phyloP scores from a whole-genome alignment of 2,113 vertebrate genomes.

The Peromyscus maniculatus region DNA sequence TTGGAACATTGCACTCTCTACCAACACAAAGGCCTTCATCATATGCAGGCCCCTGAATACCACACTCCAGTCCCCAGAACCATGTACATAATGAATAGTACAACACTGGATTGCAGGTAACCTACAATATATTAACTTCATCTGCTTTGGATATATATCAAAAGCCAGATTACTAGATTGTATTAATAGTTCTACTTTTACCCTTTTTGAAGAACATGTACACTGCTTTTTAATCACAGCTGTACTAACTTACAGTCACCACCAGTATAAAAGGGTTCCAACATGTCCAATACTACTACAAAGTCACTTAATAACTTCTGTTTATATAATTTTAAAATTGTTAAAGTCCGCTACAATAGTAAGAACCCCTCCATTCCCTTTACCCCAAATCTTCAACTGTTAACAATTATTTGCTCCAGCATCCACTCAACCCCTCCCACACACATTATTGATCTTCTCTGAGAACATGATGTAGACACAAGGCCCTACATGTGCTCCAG shows the following conservation, averaged over 20 bases:
- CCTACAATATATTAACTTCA: background rate
- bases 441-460: constrained; percentile 8
- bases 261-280: background rate
- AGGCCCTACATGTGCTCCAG: background rate
- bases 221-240: background rate
- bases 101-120: background rate
- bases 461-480: background rate
- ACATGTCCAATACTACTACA: background rate
- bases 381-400: background rate
- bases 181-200: background rate
- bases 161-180: background rate
- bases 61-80: background rate
- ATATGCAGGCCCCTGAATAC: background rate
- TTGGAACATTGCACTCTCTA: background rate
- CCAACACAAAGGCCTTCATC: background rate
- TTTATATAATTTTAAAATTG: background rate
- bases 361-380: background rate
- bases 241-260: background rate
- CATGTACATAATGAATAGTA: background rate
- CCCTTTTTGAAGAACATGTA: background rate
- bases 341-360: background rate
- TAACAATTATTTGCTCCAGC: background rate
- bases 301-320: background rate
- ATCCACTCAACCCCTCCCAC: background rate
- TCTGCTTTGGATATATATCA: background rate